Percentiles rank a stretch among this genome's conserved stretches.
Evolutionary conservation across 1,140 invertebrate genomes (phyloP).

Genomic region (Tetramorium simillimum): DNA sequence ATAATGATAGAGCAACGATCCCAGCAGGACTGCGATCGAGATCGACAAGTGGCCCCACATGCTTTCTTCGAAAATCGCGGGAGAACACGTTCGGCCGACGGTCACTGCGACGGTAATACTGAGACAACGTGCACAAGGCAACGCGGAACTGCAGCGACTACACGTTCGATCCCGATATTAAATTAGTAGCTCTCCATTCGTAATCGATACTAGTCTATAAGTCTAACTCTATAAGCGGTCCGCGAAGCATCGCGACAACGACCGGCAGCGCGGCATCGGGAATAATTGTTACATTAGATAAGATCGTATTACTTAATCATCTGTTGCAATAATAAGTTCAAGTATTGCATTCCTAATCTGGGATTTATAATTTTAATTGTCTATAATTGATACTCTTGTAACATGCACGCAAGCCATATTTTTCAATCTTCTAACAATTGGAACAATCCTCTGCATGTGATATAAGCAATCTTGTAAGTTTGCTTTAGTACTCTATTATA

Average conservation of each 20-base stretch:
- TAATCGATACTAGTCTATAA: slow-evolving; percentile 67
- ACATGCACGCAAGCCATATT: not conserved
- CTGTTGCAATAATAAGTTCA: not conserved
- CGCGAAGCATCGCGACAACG: slow-evolving; percentile 37
- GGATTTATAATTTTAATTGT: not conserved
- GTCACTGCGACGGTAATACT: slow-evolving; percentile 14
- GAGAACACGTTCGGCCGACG: slow-evolving; percentile 36
- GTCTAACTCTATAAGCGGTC: slow-evolving; percentile 9
- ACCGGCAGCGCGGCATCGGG: not conserved
- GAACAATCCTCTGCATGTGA: not conserved
- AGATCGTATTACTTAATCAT: not conserved
- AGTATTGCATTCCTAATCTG: not conserved
- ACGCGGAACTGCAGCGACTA: slow-evolving; percentile 40
- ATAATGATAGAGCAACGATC: slow-evolving; percentile 79
- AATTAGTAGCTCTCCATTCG: slow-evolving; percentile 78
- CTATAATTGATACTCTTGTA: not conserved
- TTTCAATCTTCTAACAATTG: not conserved
- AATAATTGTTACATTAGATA: slow-evolving; percentile 7
- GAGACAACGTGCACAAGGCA: slow-evolving; percentile 51
- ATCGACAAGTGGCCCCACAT: slow-evolving; percentile 82
- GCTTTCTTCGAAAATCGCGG: slow-evolving; percentile 20
- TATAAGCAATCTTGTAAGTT: not conserved
- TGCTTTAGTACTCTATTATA: not conserved
- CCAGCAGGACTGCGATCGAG: slow-evolving; percentile 73
- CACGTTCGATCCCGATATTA: slow-evolving; percentile 80